Base-by-base conservation (phyloP, 2,888 invertebrate genomes). In the Epirrhoe alternata region DNA sequence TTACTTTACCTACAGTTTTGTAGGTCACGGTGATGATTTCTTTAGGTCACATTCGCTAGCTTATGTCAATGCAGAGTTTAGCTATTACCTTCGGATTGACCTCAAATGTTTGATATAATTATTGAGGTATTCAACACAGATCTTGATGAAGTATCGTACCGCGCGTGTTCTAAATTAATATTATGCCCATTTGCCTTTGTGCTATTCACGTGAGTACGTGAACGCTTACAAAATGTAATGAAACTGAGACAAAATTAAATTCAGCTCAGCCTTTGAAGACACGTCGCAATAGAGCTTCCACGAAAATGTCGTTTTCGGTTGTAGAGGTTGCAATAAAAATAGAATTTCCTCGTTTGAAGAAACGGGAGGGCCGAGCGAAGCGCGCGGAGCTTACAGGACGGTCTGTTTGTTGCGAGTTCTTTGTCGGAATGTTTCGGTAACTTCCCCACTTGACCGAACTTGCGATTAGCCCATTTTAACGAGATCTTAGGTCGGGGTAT, bases 241-340 rank as follows among this genome's bases (percentile, higher is more conserved):
- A 58, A 64, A 58, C 47, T 57, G 51, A 50, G 42, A 17, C 12
- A 14, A 54, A 55, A 53, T 66, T 54, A 62, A 47, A 60, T 58
- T 66, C 12, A 51, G 33, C 17, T 30, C 5, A 31, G 2, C 55
- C 51, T 60, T 63, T 63, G 59, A 47, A 49, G 33, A 35, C 52
- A 68, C 60, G 60, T 61, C 61, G 66, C 58, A 61, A 69, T 67
- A 61, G 66, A 68, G 62, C 53, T 65, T 69, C 69, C 61, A 50
- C 54, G 56, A 42, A 64, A 63, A 68, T 70, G 62, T 61, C 65
- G 72, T 64, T 64, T 66, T 66, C 52, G 68, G 65, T 64, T 69
- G 61, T 62, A 56, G 68, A 69, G 71, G 68, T 62, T 56, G 67
- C 66, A 58, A 58, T 71, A 70, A 57, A 73, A 71, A 71, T 68